phyloP scores from a whole-genome alignment of 2,888 invertebrate genomes.

The Melipona beecheii region DNA sequence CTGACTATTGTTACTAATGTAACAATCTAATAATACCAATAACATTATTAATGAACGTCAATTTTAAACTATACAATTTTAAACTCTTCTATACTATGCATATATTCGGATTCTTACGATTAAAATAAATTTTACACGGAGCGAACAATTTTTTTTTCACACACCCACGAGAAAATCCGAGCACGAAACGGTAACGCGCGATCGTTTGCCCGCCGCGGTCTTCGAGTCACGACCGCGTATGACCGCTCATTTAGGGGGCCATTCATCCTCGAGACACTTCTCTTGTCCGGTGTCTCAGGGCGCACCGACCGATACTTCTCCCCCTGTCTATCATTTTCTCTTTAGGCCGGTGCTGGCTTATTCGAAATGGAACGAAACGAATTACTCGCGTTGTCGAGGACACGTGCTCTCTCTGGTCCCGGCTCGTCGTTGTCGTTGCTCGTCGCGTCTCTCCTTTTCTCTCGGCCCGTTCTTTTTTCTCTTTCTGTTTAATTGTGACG shows the following conservation, averaged over 20 bases:
- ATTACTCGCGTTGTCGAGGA: constrained; percentile 68
- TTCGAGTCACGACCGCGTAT: constrained; percentile 42
- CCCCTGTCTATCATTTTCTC: constrained; percentile 62
- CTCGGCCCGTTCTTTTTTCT: constrained; percentile 10
- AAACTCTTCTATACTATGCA: no score
- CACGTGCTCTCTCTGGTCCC: constrained; percentile 60
- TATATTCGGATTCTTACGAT: not conserved
- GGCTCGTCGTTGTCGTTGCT: constrained; percentile 38
- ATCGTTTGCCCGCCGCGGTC: constrained; percentile 18
- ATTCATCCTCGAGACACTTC: constrained; percentile 60
- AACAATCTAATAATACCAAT: no score
- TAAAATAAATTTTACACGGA: not conserved
- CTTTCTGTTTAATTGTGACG: constrained; percentile 43
- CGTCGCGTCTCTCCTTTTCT: constrained; percentile 14
- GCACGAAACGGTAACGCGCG: constrained; percentile 1
- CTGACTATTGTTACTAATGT: no score
- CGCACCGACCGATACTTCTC: constrained; percentile 34
- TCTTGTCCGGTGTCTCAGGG: constrained; percentile 47
- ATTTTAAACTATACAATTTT: no score
- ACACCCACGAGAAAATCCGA: not conserved
- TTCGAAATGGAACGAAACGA: constrained; percentile 72
- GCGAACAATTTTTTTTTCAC: not conserved
- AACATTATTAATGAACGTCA: no score
- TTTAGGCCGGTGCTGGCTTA: constrained; percentile 41
- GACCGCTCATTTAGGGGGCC: constrained; percentile 56